Evolutionary conservation across 2,888 invertebrate genomes (phyloP), one percentile per base, ranked within the genome.

Genomic region (Oscheius onirici): DNA sequence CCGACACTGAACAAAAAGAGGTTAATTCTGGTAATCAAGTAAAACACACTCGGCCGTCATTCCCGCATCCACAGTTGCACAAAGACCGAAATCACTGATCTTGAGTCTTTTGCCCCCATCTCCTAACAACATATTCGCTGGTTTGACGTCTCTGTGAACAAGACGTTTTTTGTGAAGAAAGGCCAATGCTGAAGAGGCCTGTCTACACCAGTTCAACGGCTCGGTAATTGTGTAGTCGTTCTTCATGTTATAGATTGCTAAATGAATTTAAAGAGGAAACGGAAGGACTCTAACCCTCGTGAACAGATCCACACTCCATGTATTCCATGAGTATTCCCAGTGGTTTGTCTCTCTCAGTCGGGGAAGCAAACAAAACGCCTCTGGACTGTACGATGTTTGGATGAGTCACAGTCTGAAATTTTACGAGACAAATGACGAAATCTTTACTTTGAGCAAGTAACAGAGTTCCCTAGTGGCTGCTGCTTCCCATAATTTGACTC

Each of bases 101-200:
- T 66, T 66, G 15, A 66, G 43, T 34, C 52, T n/a, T 22, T 52
- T 34, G 3, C 54, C 41, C 28, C 24, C 41, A 40, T 66, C 66
- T 2, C 40, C 17, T 2, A 66, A 13, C 20, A 66, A 41, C 66
- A 66, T 66, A 24, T 54, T 66, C 17, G 84, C 85, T 11, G 85
- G 86, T 65, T 90, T 90, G 40, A 90, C 86, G 81, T 90, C 90
- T 46, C 90, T 79, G 81, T 90, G 90, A 10, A 90, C 89, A 28
- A 90, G 89, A 28, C 86, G 83, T 41, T 88, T 82, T 28, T 88
- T 87, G 82, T 90, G 90, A 17, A 90, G 87, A 74, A 90, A 90
- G 72, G 87, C 87, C 6, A 90, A 85, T 2, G 90, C 90, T 1
- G 83, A 83, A 10, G 83, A 78, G 3, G 78, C 73, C 74, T 81